These are phyloP conservation scores for Scaeva pyrastri DNA, from an alignment of 2,888 invertebrate species.

Conservation along the genomic window DNA sequence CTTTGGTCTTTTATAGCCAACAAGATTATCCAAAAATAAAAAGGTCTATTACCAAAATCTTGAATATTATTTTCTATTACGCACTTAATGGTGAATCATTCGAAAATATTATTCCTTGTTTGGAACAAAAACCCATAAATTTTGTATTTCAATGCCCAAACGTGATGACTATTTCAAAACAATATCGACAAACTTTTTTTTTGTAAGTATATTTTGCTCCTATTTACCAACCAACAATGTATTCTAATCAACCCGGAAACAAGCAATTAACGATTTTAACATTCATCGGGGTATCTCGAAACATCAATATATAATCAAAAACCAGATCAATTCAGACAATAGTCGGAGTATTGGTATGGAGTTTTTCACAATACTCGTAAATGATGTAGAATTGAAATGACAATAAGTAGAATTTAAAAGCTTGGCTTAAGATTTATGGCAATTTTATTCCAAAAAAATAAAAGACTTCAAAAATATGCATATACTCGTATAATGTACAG, in stretches of 20 bases:
- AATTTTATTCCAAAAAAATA: conserved; percentile 16
- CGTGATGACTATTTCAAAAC: conserved; percentile 33
- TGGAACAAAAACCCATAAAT: conserved; percentile 41
- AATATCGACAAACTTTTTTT: background rate
- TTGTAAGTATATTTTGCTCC: conserved; percentile 11
- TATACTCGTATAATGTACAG: too few relatives aligned
- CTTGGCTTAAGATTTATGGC: conserved; percentile 48
- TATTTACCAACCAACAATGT: background rate
- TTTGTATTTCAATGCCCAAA: conserved; percentile 36
- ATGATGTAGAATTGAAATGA: background rate
- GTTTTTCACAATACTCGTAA: background rate
- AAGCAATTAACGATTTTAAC: conserved; percentile 47
- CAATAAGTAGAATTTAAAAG: conserved; percentile 14
- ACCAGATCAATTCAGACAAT: conserved; percentile 36
- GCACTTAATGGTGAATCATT: conserved; percentile 21
- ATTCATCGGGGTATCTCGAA: conserved; percentile 53
- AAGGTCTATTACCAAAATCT: too few relatives aligned
- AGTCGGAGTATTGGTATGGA: background rate
- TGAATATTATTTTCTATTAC: too few relatives aligned
- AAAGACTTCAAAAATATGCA: conserved; percentile 5
- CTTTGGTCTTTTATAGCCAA: too few relatives aligned
- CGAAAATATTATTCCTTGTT: background rate
- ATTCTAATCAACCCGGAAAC: conserved; percentile 65
- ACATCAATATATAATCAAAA: conserved; percentile 48
- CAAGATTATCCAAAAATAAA: too few relatives aligned